A percentile compares a stretch with the other conserved stretches of the same genome.
Conservation (phyloP, 2,797 vertebrate species). For the Threskiornis aethiopicus region DNA sequence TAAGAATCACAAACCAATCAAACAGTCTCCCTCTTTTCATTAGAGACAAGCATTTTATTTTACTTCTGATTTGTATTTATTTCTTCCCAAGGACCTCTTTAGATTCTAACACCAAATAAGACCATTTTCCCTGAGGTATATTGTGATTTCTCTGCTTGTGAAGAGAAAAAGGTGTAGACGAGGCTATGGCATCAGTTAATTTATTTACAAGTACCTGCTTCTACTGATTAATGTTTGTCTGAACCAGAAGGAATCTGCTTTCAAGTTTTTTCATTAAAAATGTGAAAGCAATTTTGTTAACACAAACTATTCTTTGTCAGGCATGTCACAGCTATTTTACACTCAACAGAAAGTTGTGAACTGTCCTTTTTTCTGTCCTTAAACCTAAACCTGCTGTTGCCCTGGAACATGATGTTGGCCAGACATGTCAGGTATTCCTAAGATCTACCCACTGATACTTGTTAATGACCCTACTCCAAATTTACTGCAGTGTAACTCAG, state of each 20-base stretch:
- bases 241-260: slow-evolving; percentile 46
- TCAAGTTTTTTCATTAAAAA: slow-evolving; percentile 64
- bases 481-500: neutral
- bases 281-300: slow-evolving; percentile 55
- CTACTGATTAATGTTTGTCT: slow-evolving; percentile 65
- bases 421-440: neutral
- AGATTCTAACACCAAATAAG: slow-evolving; percentile 18
- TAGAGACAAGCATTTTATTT: slow-evolving; percentile 50
- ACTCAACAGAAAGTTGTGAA: slow-evolving; percentile 30
- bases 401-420: neutral
- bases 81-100: slow-evolving; percentile 8
- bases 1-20: slow-evolving; percentile 43
- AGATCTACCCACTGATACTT: neutral
- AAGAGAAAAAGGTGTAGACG: slow-evolving; percentile 22
- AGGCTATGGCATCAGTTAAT: slow-evolving; percentile 54
- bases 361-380: neutral
- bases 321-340: neutral
- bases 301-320: slow-evolving; percentile 38
- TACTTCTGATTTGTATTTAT: slow-evolving; percentile 56
- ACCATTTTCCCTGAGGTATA: slow-evolving; percentile 25
- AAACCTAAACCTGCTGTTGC: neutral
- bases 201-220: slow-evolving; percentile 65
- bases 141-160: slow-evolving; percentile 50
- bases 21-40: slow-evolving; percentile 22
- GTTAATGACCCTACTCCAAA: neutral